Evolutionary conservation across 1,140 invertebrate species (phyloP).

Genomic region (Habropoda laboriosa): DNA sequence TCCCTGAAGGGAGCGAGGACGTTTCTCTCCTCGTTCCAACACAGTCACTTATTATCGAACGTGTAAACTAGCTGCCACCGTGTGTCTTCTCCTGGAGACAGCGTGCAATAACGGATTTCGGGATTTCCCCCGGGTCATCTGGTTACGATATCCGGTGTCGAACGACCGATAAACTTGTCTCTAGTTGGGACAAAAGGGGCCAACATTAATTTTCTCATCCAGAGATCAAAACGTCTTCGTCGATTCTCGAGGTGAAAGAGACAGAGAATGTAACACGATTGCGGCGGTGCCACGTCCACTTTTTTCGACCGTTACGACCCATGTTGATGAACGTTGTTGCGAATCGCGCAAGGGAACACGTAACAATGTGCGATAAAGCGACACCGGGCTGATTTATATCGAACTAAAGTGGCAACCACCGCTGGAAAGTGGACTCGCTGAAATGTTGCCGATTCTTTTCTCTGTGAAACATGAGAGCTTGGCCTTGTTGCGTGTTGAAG

Average conservation of each 20-base stretch:
- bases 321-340: background rate
- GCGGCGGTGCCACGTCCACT: background rate
- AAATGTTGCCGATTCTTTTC: background rate
- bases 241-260: too few species aligned
- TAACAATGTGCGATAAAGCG: slow-evolving; percentile 14
- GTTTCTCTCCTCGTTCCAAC: slow-evolving; percentile 9
- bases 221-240: slow-evolving; percentile 6
- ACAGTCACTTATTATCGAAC: slow-evolving; percentile 62
- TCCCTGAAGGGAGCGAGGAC: slow-evolving; percentile 10
- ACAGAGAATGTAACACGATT: background rate
- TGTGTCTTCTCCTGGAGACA: slow-evolving; percentile 55
- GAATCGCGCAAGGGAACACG: background rate
- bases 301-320: background rate
- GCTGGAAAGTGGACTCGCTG: background rate
- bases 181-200: background rate
- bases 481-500: background rate
- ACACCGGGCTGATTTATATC: slow-evolving; percentile 12
- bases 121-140: slow-evolving; percentile 57
- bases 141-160: slow-evolving; percentile 48
- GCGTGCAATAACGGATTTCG: slow-evolving; percentile 59
- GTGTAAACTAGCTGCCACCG: slow-evolving; percentile 62
- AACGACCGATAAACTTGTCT: slow-evolving; percentile 38
- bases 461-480: background rate
- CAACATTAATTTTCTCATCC: slow-evolving; percentile 27
- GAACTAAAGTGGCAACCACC: background rate